Percentiles rank a stretch among this genome's conserved stretches.
These are phyloP conservation scores for Pseudococcus viburni DNA, from an alignment of 2,888 invertebrate species.

Conservation along the genomic window DNA sequence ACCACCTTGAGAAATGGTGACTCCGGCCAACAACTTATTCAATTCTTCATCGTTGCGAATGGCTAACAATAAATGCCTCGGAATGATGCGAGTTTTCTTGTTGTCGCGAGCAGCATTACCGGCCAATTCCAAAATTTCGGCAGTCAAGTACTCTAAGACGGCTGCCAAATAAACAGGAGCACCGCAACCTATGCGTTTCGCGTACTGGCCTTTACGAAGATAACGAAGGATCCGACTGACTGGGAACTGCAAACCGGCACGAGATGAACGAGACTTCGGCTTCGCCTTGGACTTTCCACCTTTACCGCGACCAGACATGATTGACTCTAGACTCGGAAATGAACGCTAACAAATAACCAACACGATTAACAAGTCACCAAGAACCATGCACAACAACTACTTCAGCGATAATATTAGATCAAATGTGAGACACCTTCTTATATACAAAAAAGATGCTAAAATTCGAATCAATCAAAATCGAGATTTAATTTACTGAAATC, in stretches of 20 bases:
- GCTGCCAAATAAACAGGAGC: slow-evolving; percentile 76
- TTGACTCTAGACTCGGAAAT: too few species aligned
- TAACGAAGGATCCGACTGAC: slow-evolving; percentile 76
- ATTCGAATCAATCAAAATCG: too few species aligned
- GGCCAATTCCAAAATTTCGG: slow-evolving; percentile 79
- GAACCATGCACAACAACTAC: too few species aligned
- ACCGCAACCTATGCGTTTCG: slow-evolving; percentile 74
- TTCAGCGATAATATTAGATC: too few species aligned
- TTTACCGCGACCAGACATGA: slow-evolving; percentile 69
- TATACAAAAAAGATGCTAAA: too few species aligned
- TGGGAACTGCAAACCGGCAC: slow-evolving; percentile 75
- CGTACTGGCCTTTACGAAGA: slow-evolving; percentile 76
- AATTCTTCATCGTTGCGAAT: slow-evolving; percentile 89
- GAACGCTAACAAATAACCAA: too few species aligned
- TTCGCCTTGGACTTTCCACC: slow-evolving; percentile 72
- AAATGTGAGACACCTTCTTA: too few species aligned
- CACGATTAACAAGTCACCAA: too few species aligned
- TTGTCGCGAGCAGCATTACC: slow-evolving; percentile 78
- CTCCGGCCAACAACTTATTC: slow-evolving; percentile 82
- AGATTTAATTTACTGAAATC: too few species aligned
- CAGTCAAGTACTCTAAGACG: slow-evolving; percentile 78
- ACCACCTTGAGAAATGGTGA: slow-evolving; percentile 88
- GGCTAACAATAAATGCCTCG: slow-evolving; percentile 84
- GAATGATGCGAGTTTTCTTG: slow-evolving; percentile 81
- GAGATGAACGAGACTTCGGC: slow-evolving; percentile 73